These are phyloP conservation scores for Sebastes alutus DNA, from an alignment of 2,797 vertebrate species.

Conservation along the genomic window DNA sequence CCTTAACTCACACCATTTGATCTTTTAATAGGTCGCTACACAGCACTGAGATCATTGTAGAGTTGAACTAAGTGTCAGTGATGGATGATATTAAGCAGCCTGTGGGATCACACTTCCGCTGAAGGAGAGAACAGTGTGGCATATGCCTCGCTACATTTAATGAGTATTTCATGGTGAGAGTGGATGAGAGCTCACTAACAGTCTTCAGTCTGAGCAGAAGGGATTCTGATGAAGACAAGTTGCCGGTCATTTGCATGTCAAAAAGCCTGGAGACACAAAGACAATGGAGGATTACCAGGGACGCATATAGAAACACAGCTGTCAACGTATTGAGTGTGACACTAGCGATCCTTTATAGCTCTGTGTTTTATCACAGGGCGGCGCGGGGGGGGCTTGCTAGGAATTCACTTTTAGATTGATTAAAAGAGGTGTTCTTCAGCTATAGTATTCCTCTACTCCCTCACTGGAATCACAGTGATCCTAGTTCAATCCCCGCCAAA, in stretches of 20 bases:
- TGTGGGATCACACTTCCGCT: slow-evolving; percentile 46
- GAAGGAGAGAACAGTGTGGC: slow-evolving; percentile 43
- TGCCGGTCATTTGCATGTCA: slow-evolving; percentile 76
- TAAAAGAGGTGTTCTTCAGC: not conserved
- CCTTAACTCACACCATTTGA: not conserved
- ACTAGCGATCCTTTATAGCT: slow-evolving; percentile 42
- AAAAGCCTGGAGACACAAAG: slow-evolving; percentile 65
- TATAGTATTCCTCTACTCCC: not conserved
- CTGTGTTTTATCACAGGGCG: slow-evolving; percentile 24
- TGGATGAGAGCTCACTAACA: slow-evolving; percentile 29
- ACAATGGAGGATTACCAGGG: slow-evolving; percentile 66
- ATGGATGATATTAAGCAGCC: slow-evolving; percentile 61
- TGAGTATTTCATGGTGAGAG: slow-evolving; percentile 67
- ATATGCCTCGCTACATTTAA: slow-evolving; percentile 59
- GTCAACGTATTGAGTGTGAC: slow-evolving; percentile 62
- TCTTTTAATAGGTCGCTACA: not conserved
- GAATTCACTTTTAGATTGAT: slow-evolving; percentile 14
- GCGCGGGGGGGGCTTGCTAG: not conserved
- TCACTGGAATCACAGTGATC: not conserved
- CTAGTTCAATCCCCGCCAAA: not conserved
- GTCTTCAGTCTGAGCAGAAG: slow-evolving; percentile 49
- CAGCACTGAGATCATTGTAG: not conserved
- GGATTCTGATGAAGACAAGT: slow-evolving; percentile 72
- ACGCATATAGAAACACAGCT: slow-evolving; percentile 66
- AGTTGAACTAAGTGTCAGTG: slow-evolving; percentile 43